A percentile compares a stretch with the other conserved stretches of the same genome.
These are phyloP conservation scores for Nomada fabriciana DNA, from an alignment of 2,888 invertebrate species.

Conservation along the genomic window DNA sequence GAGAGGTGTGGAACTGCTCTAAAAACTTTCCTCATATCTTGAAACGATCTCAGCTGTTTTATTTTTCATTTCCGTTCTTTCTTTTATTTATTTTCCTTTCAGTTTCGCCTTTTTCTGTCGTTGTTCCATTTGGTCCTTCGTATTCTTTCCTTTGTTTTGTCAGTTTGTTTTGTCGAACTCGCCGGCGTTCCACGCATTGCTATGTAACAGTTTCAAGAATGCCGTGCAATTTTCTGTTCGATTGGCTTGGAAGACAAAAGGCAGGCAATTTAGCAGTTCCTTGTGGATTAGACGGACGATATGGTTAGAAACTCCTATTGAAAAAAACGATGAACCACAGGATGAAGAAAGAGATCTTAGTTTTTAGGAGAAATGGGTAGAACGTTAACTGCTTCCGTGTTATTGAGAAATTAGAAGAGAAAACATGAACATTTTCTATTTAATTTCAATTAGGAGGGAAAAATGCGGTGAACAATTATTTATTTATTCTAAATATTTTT, in stretches of 20 bases:
- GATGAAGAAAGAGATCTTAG: constrained; percentile 13
- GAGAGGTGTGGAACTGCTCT: background rate
- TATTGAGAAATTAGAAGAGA: background rate
- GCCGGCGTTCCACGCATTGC: constrained; percentile 1
- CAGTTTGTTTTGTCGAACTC: background rate
- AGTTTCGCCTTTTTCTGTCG: background rate
- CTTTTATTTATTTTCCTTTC: background rate
- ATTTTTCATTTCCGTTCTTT: background rate
- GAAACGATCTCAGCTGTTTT: background rate
- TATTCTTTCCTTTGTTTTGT: background rate
- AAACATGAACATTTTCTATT: background rate
- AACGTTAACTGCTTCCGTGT: background rate
- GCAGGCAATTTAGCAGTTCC: constrained; percentile 36
- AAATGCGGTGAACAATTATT: background rate
- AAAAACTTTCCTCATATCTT: background rate
- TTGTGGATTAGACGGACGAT: constrained; percentile 52
- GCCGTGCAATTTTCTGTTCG: constrained; percentile 68
- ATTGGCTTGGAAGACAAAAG: constrained; percentile 66
- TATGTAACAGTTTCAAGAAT: constrained; percentile 34
- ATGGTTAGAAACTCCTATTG: constrained; percentile 28
- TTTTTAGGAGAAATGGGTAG: background rate
- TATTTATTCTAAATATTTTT: background rate
- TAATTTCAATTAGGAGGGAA: too few relatives aligned
- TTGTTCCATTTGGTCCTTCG: background rate
- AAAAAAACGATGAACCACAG: constrained; percentile 8